Evolutionary conservation across 2,113 vertebrate genomes (phyloP), one percentile per base, ranked within the genome.

Genomic region (Psophia crepitans): DNA sequence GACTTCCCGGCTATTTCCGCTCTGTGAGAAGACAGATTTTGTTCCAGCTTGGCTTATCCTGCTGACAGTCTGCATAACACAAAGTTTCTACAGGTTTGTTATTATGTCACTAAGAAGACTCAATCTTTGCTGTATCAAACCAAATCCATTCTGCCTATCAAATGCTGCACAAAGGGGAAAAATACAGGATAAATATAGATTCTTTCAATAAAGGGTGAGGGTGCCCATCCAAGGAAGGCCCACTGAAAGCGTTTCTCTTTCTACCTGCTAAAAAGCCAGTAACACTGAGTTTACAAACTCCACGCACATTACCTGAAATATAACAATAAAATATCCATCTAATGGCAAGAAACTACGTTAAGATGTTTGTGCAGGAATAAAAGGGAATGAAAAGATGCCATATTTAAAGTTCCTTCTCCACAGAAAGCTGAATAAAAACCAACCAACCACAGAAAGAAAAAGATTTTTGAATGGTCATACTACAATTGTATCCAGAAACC

Each of bases 11-110:
- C 99, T 99, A 89, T 99, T 99, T 37, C 99, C 99, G 16, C 99
- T 99, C 96, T 99, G 99, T 44, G 99, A 98, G 98, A 99, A 99
- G 95, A 99, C 99, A 57, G 99, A 99, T 70, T 99, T 99, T 43
- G 99, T 99, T 93, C 99, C 99, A 93, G 98, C 97, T 98, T 99
- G 99, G 96, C 98, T 99, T 90, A 99, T 99, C 98, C 99, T 99
- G 96, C 99, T 98, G 89, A 99, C 98, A 93, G 98, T 86, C 99
- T 99, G 97, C 74, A 98, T 92, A 97, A 98, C 87, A 98, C 82
- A 95, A 78, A 97, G 96, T 93, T 96, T 97, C 90, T 97, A 93
- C 80, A 96, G 89, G 96, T 98, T 97, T 97, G 94, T 98, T 96
- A 97, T 92, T 84, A 94, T 68, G 87, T 61, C 93, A 63, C 70